Evolutionary conservation across 2,888 invertebrate species (phyloP).

Genomic region (Aquatica leii): DNA sequence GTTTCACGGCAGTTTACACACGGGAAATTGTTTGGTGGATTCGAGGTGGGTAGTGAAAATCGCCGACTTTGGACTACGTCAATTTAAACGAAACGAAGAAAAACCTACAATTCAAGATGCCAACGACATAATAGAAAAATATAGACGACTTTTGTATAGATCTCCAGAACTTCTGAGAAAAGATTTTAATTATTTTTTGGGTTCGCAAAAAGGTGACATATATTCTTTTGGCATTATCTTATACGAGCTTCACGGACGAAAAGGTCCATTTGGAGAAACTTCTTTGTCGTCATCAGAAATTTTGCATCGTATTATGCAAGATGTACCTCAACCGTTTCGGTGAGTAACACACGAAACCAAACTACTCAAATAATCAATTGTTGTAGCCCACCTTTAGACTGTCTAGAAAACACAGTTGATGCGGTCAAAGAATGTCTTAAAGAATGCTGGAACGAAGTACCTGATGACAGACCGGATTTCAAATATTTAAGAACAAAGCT

Average conservation of each 20-base stretch:
- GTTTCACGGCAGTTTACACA: slow-evolving; percentile 87
- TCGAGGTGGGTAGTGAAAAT: slow-evolving; percentile 95
- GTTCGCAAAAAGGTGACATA: slow-evolving; percentile 80
- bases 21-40: slow-evolving; percentile 93
- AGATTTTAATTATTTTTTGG: slow-evolving; percentile 54
- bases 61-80: slow-evolving; percentile 89
- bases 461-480: slow-evolving; percentile 84
- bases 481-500: slow-evolving; percentile 80
- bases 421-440: slow-evolving; percentile 84
- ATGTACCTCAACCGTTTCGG: slow-evolving; percentile 67
- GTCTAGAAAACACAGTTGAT: slow-evolving; percentile 82
- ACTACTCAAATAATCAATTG: too few species aligned
- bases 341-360: slow-evolving; percentile 50
- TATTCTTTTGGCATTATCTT: slow-evolving; percentile 89
- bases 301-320: slow-evolving; percentile 67
- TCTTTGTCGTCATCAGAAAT: slow-evolving; percentile 74
- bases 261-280: slow-evolving; percentile 83
- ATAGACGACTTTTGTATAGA: slow-evolving; percentile 79
- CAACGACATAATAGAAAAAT: slow-evolving; percentile 69
- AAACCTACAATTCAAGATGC: slow-evolving; percentile 68
- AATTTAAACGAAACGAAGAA: slow-evolving; percentile 82
- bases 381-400: slow-evolving; percentile 79
- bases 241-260: slow-evolving; percentile 86
- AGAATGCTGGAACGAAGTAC: slow-evolving; percentile 89
- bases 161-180: slow-evolving; percentile 80